A percentile compares a stretch with the other conserved stretches of the same genome.
phyloP scores from a whole-genome alignment of 2,113 vertebrate species.

The Rhea pennata region DNA sequence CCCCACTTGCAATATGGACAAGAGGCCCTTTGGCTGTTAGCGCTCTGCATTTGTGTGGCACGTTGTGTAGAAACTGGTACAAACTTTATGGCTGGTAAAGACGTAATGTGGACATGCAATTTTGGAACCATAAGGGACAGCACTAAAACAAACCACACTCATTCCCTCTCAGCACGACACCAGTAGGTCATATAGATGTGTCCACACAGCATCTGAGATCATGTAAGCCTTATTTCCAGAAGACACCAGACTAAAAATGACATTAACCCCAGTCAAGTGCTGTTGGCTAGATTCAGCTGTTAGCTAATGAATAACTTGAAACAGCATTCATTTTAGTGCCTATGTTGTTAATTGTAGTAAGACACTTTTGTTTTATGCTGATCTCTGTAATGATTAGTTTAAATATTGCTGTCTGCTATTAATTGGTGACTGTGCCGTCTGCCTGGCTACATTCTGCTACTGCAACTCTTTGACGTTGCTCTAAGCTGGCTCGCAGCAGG shows the following conservation, averaged over 20 bases:
- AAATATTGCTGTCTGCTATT: conserved; percentile 25
- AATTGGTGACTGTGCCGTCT: background rate
- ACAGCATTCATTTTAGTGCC: background rate
- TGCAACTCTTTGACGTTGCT: background rate
- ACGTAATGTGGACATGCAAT: rapidly evolving
- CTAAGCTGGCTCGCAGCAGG: background rate
- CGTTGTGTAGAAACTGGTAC: background rate
- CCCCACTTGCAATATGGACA: background rate
- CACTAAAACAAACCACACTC: background rate
- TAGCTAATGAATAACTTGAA: background rate
- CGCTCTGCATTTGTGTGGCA: background rate
- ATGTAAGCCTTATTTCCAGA: background rate
- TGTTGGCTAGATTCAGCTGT: background rate
- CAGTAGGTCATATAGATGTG: rapidly evolving
- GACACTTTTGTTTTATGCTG: conserved; percentile 29
- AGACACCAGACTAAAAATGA: background rate
- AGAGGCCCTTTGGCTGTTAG: background rate
- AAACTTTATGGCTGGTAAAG: background rate
- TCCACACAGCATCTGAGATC: background rate
- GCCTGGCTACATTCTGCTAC: conserved; percentile 27
- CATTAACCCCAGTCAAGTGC: background rate
- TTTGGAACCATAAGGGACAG: background rate
- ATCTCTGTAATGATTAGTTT: background rate
- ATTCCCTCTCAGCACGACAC: background rate
- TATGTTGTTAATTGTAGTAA: conserved; percentile 4